phyloP scores from a whole-genome alignment of 2,113 vertebrate genomes.

The Sebastes fasciatus region DNA sequence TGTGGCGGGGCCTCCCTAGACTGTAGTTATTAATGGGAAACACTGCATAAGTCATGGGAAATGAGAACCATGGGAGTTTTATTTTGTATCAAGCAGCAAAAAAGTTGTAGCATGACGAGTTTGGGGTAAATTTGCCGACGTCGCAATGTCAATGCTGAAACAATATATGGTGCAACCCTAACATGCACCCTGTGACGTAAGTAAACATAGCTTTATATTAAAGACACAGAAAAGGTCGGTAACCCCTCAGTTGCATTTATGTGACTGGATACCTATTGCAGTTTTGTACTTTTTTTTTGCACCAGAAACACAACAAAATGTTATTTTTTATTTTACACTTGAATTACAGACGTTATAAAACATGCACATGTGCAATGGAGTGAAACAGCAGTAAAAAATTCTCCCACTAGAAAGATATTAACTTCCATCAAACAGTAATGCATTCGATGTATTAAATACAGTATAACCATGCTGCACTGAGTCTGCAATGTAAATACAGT shows the following conservation, averaged over 20 bases:
- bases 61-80: no score
- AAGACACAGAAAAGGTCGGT: neutral
- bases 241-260: neutral
- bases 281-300: neutral
- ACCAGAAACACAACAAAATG: neutral
- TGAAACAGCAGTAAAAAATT: neutral
- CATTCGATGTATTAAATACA: neutral
- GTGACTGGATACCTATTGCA: neutral
- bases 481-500: conserved; percentile 14
- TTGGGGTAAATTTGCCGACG: no score
- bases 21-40: no score
- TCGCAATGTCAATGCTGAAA: no score
- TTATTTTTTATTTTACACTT: neutral
- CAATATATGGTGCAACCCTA: no score
- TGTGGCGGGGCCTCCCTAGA: no score
- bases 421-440: conserved; percentile 6
- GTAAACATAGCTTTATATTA: neutral
- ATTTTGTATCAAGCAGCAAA: no score
- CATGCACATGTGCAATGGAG: neutral
- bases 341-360: neutral
- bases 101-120: no score
- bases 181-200: neutral
- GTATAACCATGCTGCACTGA: neutral
- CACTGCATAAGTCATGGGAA: no score
- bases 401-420: neutral